Evolutionary conservation across 2,113 vertebrate species (phyloP).

Genomic region (Dissostichus mawsoni): DNA sequence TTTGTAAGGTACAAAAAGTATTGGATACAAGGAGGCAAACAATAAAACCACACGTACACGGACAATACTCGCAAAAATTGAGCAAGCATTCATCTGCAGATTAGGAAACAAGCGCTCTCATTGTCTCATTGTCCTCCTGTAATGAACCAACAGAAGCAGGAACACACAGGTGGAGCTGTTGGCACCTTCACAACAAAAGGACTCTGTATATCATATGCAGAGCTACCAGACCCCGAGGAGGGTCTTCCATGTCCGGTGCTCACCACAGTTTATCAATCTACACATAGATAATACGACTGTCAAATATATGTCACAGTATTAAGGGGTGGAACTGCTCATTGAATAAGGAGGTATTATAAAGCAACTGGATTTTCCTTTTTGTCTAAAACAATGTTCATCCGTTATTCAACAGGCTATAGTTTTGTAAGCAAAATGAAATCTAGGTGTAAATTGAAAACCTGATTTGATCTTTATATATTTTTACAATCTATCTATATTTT

Average conservation of each 20-base stretch:
- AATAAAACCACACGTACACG: background rate
- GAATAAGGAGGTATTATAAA: background rate
- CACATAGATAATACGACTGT: background rate
- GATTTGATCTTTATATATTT: no score
- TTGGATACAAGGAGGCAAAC: background rate
- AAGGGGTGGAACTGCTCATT: background rate
- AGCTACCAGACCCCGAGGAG: background rate
- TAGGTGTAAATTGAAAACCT: no score
- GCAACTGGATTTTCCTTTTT: background rate
- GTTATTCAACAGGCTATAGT: no score
- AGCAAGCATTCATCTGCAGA: slow-evolving; percentile 10
- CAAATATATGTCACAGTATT: background rate
- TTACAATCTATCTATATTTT: no score
- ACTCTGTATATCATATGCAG: background rate
- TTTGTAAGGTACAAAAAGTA: background rate
- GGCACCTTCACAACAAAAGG: slow-evolving; percentile 6
- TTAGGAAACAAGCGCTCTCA: slow-evolving; percentile 15
- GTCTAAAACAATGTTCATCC: background rate
- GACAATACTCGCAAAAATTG: background rate
- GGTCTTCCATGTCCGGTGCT: background rate
- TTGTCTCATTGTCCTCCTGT: slow-evolving; percentile 43
- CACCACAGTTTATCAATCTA: background rate
- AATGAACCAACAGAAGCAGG: slow-evolving; percentile 42
- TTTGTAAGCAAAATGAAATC: no score
- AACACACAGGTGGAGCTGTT: slow-evolving; percentile 39